These are phyloP conservation scores for Hydraecia micacea DNA, from an alignment of 2,888 invertebrate species.

Conservation along the genomic window DNA sequence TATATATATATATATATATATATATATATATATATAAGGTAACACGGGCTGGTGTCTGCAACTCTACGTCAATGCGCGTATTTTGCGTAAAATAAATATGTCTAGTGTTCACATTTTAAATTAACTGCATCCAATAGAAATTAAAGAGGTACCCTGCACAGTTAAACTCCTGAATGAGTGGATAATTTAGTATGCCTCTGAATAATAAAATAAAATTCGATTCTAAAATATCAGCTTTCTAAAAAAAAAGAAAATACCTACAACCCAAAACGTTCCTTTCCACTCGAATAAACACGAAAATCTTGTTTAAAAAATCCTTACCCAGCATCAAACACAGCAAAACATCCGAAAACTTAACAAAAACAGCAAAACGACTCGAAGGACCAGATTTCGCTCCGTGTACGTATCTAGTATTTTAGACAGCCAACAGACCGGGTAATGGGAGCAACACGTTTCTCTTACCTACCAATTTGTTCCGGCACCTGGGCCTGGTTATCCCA, in stretches of 20 bases:
- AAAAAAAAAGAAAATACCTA: not conserved
- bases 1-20: too few species aligned
- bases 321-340: conserved; percentile 19
- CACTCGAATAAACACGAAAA: conserved; percentile 27
- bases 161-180: too few species aligned
- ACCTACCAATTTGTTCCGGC: conserved; percentile 73
- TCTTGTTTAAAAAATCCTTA: conserved; percentile 17
- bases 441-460: conserved; percentile 50
- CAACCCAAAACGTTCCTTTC: not conserved
- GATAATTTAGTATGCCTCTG: not conserved
- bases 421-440: conserved; percentile 64
- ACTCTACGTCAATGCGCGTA: too few species aligned
- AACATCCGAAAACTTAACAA: conserved; percentile 24
- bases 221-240: not conserved
- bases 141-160: too few species aligned
- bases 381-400: conserved; percentile 47
- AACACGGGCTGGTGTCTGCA: too few species aligned
- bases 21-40: too few species aligned
- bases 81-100: too few species aligned
- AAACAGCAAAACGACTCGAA: conserved; percentile 32
- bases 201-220: too few species aligned
- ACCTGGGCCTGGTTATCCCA: conserved; percentile 72
- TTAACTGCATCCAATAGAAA: too few species aligned
- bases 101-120: too few species aligned
- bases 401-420: conserved; percentile 64